phyloP scores from a whole-genome alignment of 2,797 vertebrate genomes.

The Coranthus polyacanthus region DNA sequence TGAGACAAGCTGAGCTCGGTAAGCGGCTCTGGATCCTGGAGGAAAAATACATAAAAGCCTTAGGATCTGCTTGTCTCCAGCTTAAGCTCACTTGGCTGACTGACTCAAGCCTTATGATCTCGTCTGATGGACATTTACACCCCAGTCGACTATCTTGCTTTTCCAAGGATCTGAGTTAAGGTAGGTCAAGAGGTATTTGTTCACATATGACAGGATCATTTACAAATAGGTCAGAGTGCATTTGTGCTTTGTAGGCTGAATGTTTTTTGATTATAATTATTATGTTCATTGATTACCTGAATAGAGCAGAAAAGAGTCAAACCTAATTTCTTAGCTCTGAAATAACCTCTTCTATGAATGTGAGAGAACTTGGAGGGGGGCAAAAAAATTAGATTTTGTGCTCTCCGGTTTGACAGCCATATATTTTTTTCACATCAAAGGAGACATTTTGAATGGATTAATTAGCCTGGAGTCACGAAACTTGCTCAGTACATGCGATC shows the following conservation, averaged over 20 bases:
- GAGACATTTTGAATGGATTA: constrained; percentile 58
- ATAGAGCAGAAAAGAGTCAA: constrained; percentile 2
- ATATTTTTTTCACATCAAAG: constrained; percentile 68
- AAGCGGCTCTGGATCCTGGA: not conserved
- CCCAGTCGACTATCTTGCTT: not conserved
- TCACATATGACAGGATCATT: not conserved
- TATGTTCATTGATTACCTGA: constrained; percentile 25
- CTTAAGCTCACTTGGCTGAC: constrained; percentile 3
- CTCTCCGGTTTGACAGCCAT: constrained; percentile 45
- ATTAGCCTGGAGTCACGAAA: constrained; percentile 56
- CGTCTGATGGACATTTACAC: not conserved
- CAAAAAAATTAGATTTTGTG: constrained; percentile 31
- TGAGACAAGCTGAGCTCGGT: constrained; percentile 2
- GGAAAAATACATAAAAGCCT: constrained; percentile 2
- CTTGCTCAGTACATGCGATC: constrained; percentile 42
- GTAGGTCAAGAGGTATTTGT: constrained; percentile 9
- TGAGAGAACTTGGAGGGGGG: constrained; percentile 28
- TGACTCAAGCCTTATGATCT: constrained; percentile 2
- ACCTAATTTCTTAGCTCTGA: constrained; percentile 20
- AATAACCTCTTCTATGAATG: constrained; percentile 40
- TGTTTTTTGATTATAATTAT: constrained; percentile 17
- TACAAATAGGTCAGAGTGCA: not conserved
- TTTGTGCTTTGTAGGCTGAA: constrained; percentile 2
- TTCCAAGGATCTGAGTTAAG: not conserved
- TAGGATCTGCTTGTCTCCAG: not conserved